These are phyloP conservation scores for Otis tarda DNA, from an alignment of 2,113 vertebrate genomes.

Conservation along the genomic window DNA sequence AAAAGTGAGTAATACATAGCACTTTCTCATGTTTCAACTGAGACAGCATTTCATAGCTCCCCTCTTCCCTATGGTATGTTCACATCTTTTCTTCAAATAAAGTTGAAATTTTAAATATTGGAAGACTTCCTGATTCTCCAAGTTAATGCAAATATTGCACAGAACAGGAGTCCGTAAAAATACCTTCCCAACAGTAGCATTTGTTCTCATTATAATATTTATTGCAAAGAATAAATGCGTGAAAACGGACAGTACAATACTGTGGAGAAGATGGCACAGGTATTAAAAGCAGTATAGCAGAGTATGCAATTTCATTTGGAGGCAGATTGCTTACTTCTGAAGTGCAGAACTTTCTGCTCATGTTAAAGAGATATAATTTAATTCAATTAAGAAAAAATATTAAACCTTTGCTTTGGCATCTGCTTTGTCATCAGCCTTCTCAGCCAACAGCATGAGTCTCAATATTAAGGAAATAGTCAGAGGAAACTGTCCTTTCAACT, in stretches of 20 bases:
- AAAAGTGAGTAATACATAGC: background rate
- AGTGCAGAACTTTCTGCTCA: background rate
- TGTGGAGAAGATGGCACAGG: background rate
- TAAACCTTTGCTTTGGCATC: slow-evolving; percentile 75
- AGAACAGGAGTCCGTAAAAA: background rate
- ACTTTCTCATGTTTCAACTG: background rate
- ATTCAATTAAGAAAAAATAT: background rate
- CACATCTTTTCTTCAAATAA: background rate
- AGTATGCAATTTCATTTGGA: background rate
- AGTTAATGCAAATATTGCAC: background rate
- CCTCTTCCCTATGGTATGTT: background rate
- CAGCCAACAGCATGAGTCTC: slow-evolving; percentile 71
- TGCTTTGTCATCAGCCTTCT: slow-evolving; percentile 64
- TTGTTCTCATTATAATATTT: background rate
- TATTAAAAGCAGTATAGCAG: background rate
- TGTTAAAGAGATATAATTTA: background rate
- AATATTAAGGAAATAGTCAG: slow-evolving; percentile 61
- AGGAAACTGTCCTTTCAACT: slow-evolving; percentile 75
- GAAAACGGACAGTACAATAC: background rate
- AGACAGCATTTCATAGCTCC: background rate
- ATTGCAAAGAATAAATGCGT: background rate
- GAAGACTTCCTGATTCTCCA: background rate
- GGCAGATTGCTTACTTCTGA: background rate
- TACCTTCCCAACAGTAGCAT: background rate
- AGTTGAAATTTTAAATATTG: background rate